Evolutionary conservation across 2,113 vertebrate species (phyloP).

Genomic region (Limanda limanda): DNA sequence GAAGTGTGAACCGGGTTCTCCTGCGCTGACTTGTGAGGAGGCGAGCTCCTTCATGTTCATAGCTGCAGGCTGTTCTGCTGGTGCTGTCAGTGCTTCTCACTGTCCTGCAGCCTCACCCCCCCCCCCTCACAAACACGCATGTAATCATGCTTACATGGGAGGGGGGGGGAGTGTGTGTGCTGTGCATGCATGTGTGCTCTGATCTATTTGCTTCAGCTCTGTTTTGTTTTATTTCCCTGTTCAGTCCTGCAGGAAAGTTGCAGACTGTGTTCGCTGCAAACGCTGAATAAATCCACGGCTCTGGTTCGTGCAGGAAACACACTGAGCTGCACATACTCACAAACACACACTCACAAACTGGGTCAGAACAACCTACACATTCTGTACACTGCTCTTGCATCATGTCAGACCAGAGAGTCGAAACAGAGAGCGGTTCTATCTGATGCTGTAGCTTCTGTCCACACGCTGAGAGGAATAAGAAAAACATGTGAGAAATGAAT

Average conservation of each 20-base stretch:
- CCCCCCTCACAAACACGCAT: neutral
- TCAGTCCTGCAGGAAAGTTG: neutral
- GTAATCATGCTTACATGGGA: neutral
- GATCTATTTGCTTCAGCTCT: neutral
- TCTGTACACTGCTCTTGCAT: neutral
- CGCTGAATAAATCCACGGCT: neutral
- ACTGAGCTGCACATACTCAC: slow-evolving; percentile 5
- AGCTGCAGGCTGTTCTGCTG: slow-evolving; percentile 63
- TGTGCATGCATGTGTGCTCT: slow-evolving; percentile 5
- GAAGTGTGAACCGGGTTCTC: slow-evolving; percentile 52
- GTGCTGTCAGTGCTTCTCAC: slow-evolving; percentile 65
- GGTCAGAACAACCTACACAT: slow-evolving; percentile 4
- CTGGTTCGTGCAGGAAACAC: neutral
- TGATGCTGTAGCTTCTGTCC: no score
- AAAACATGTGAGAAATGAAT: no score
- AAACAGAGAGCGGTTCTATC: no score
- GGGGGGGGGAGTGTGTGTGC: neutral
- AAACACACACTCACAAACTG: slow-evolving; percentile 34
- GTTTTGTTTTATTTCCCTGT: neutral
- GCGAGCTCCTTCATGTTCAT: slow-evolving; percentile 50
- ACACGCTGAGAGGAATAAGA: no score
- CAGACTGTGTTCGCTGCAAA: neutral
- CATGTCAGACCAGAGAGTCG: neutral
- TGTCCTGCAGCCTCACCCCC: slow-evolving; percentile 25
- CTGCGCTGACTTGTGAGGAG: slow-evolving; percentile 57